phyloP scores from a whole-genome alignment of 2,113 vertebrate genomes.

The Oryzias javanicus region DNA sequence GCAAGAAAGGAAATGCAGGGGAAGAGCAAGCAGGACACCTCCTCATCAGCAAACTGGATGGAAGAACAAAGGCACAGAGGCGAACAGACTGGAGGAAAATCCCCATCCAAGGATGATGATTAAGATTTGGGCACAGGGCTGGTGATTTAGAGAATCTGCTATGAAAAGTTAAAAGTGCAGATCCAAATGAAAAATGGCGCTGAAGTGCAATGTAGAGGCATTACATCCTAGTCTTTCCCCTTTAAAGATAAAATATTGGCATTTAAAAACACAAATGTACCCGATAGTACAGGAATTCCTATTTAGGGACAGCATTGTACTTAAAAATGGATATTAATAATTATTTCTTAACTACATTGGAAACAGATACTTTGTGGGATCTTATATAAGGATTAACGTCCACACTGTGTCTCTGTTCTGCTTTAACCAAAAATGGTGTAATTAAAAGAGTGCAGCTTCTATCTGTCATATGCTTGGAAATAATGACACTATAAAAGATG shows the following conservation, averaged over 20 bases:
- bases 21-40: conserved; percentile 27
- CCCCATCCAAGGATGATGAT: conserved; percentile 48
- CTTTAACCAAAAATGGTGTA: conserved; percentile 40
- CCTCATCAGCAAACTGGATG: conserved; percentile 19
- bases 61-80: conserved; percentile 36
- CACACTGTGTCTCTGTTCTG: conserved; percentile 10
- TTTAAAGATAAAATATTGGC: conserved; percentile 1
- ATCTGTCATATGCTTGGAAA: conserved; percentile 15
- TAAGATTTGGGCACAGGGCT: conserved; percentile 28
- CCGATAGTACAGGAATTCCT: conserved; percentile 10
- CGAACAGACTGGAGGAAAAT: conserved; percentile 25
- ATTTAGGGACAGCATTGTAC: conserved; percentile 20
- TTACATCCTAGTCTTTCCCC: conserved; percentile 4
- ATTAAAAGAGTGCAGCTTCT: conserved; percentile 28
- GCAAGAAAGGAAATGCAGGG: conserved; percentile 42
- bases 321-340: conserved; percentile 61
- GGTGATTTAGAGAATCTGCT: conserved; percentile 35
- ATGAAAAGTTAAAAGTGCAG: conserved; percentile 25
- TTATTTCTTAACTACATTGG: conserved; percentile 35
- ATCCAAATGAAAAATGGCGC: conserved; percentile 26
- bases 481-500: not conserved
- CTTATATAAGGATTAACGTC: conserved; percentile 33
- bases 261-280: conserved; percentile 27
- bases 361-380: conserved; percentile 20
- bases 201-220: not conserved